phyloP scores from a whole-genome alignment of 2,113 vertebrate genomes.

The Neodontobutis hainanensis region DNA sequence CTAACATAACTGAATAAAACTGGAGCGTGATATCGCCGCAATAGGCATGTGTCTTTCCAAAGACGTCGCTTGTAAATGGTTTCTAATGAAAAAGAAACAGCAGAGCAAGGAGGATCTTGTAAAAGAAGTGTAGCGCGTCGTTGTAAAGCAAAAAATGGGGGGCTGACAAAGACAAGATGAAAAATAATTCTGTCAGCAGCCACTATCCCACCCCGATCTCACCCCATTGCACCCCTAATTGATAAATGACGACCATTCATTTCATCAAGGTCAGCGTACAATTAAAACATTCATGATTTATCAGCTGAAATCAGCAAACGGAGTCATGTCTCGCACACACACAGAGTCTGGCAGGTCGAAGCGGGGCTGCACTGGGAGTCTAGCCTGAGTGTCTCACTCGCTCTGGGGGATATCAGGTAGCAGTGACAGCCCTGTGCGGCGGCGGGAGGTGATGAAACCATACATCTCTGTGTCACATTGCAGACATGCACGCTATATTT shows the following conservation, averaged over 20 bases:
- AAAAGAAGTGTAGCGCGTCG: conserved; percentile 13
- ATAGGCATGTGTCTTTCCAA: not conserved
- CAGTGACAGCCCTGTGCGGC: conserved; percentile 36
- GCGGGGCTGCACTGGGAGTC: conserved; percentile 14
- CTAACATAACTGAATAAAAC: too few relatives aligned
- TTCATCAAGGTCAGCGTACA: conserved; percentile 73
- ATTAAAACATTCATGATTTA: conserved; percentile 73
- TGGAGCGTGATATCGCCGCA: not conserved
- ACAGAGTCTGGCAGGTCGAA: not conserved
- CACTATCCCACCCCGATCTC: conserved; percentile 47
- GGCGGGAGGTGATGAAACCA: conserved; percentile 23
- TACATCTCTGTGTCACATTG: conserved; percentile 29
- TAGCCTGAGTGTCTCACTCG: conserved; percentile 48
- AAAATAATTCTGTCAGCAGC: conserved; percentile 66
- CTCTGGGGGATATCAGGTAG: conserved; percentile 40
- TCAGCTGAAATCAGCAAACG: conserved; percentile 51
- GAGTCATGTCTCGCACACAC: conserved; percentile 36
- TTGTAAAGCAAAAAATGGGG: conserved; percentile 9
- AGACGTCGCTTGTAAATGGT: not conserved
- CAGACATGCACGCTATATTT: conserved; percentile 22
- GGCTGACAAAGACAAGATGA: conserved; percentile 53
- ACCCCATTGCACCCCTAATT: conserved; percentile 68
- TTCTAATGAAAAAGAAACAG: conserved; percentile 19
- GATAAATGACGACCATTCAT: conserved; percentile 68
- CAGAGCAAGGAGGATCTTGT: conserved; percentile 24